Conservation (phyloP, 1,140 invertebrate species). For the Pararge aegeria region DNA sequence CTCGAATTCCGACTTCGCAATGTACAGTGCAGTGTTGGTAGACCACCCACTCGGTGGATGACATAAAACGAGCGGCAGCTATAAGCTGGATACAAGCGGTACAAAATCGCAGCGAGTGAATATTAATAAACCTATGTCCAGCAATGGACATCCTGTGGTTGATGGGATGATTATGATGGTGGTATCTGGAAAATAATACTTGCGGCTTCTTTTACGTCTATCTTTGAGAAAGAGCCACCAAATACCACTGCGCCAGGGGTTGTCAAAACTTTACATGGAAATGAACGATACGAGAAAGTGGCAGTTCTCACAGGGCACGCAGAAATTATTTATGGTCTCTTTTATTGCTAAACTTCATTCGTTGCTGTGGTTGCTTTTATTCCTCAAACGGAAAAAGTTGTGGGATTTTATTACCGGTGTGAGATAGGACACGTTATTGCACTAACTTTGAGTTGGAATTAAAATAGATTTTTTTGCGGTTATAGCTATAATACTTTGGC, state of each 20-base stretch:
- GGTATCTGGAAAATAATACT: too few relatives aligned
- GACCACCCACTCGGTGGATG: too few relatives aligned
- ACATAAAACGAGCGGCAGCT: too few relatives aligned
- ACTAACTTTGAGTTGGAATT: slow-evolving; percentile 68
- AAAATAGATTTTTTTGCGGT: slow-evolving; percentile 75
- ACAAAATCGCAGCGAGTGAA: too few relatives aligned
- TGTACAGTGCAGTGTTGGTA: too few relatives aligned
- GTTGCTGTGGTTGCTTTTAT: slow-evolving; percentile 74
- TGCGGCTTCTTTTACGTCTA: too few relatives aligned
- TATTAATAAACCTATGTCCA: too few relatives aligned
- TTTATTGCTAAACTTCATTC: slow-evolving; percentile 79
- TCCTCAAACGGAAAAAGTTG: slow-evolving; percentile 76
- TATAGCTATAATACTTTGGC: too few relatives aligned
- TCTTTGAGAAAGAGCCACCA: too few relatives aligned
- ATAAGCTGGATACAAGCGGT: too few relatives aligned
- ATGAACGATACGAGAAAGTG: slow-evolving; percentile 54
- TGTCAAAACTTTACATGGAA: slow-evolving; percentile 39
- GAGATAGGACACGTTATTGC: slow-evolving; percentile 78
- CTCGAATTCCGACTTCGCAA: too few relatives aligned
- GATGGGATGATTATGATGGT: slow-evolving; percentile 18
- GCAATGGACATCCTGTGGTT: too few relatives aligned
- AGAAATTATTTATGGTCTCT: slow-evolving; percentile 76
- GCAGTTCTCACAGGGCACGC: slow-evolving; percentile 63
- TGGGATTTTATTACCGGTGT: slow-evolving; percentile 75
- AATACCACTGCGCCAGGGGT: neutral